These are phyloP conservation scores for Callocephalon fimbriatum DNA, from an alignment of 2,113 vertebrate species.

Conservation along the genomic window DNA sequence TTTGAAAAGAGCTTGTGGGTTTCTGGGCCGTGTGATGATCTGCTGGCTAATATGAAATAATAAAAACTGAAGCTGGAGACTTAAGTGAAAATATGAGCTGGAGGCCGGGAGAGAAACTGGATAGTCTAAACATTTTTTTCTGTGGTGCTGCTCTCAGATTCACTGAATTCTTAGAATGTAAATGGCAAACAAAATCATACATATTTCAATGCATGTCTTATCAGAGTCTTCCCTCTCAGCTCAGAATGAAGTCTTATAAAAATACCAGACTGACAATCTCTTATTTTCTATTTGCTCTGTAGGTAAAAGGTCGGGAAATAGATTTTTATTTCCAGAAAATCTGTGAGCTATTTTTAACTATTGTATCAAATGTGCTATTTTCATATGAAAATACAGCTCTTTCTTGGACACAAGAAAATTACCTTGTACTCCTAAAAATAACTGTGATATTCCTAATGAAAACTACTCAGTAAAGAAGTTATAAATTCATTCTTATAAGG, in stretches of 20 bases:
- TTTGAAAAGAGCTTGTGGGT: not conserved
- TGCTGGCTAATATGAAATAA: not conserved
- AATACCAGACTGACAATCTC: not conserved
- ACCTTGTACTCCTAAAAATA: not conserved
- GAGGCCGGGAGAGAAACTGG: not conserved
- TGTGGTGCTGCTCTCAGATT: not conserved
- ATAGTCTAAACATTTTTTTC: not conserved
- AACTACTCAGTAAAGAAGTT: not conserved
- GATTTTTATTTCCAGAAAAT: not conserved
- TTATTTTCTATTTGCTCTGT: not conserved
- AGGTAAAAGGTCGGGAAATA: not conserved
- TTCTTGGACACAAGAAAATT: not conserved
- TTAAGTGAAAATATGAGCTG: not conserved
- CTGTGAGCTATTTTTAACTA: not conserved
- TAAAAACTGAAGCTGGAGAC: not conserved
- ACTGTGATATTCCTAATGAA: not conserved
- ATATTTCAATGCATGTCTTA: not conserved
- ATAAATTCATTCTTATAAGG: not conserved
- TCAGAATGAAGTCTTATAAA: not conserved
- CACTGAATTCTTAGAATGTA: not conserved
- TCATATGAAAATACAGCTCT: not conserved
- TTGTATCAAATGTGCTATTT: not conserved
- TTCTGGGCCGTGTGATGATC: not conserved
- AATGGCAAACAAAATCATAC: not conserved
- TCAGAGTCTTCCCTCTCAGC: not conserved